Evolutionary conservation across 1,140 invertebrate genomes (phyloP).

Genomic region (Sycophaga agraensis): DNA sequence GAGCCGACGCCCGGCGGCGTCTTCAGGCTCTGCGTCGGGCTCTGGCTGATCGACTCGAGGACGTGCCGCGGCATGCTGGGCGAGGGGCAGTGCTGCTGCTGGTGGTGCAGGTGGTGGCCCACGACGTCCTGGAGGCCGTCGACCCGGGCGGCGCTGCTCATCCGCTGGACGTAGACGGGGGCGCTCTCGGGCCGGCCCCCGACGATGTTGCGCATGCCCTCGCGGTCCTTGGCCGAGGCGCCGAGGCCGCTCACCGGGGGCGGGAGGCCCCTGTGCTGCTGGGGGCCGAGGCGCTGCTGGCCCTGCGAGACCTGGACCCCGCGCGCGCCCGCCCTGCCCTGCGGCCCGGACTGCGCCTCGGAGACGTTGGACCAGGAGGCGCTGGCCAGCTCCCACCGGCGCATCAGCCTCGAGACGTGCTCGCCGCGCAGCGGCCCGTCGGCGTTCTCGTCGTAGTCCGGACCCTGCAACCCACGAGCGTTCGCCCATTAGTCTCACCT

Average conservation of each 20-base stretch:
- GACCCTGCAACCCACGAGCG: constrained; percentile 64
- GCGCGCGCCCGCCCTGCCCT: background rate
- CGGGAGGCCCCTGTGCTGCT: background rate
- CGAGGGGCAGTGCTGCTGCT: constrained; percentile 34
- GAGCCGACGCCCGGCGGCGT: constrained; percentile 40
- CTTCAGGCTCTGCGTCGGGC: constrained; percentile 49
- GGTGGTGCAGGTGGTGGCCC: constrained; percentile 6
- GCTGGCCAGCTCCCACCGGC: constrained; percentile 50
- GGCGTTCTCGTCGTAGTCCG: constrained; percentile 65
- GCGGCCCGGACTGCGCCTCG: too few relatives aligned
- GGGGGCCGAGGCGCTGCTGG: constrained; percentile 12
- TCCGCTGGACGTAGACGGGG: constrained; percentile 42
- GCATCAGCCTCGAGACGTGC: constrained; percentile 42
- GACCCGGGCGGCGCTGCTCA: constrained; percentile 45
- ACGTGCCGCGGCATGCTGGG: constrained; percentile 51
- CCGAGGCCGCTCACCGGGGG: background rate
- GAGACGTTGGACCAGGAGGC: constrained; percentile 42
- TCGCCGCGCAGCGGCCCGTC: constrained; percentile 43
- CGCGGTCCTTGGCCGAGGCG: constrained; percentile 44
- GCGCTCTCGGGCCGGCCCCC: constrained; percentile 52
- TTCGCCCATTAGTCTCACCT: too few relatives aligned
- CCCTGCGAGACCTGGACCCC: constrained; percentile 11
- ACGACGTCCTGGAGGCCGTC: constrained; percentile 47
- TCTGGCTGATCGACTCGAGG: constrained; percentile 52
- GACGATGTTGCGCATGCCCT: constrained; percentile 52